Evolutionary conservation across 2,797 vertebrate species (phyloP).

Genomic region (Pachyuromys duprasi): DNA sequence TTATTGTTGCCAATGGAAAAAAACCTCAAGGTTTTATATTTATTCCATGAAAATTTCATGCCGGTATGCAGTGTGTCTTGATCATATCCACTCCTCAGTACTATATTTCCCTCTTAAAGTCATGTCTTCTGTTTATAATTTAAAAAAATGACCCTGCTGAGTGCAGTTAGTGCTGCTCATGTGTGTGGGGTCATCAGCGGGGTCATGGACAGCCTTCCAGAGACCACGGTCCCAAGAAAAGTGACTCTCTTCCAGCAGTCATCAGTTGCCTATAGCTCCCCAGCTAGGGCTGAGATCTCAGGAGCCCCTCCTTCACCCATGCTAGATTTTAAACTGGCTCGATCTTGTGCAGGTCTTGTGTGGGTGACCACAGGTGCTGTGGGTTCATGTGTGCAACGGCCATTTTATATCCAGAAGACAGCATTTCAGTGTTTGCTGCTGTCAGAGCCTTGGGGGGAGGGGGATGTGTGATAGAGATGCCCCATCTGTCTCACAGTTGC

Average conservation of each 20-base stretch:
- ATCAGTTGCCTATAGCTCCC: too few species aligned
- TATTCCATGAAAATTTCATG: not conserved
- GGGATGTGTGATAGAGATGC: too few species aligned
- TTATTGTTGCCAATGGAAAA: conserved; percentile 8
- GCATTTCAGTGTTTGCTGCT: not conserved
- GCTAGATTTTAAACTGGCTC: conserved; percentile 1
- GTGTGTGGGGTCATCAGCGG: not conserved
- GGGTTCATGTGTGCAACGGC: not conserved
- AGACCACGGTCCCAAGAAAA: not conserved
- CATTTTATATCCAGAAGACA: not conserved
- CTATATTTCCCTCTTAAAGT: not conserved
- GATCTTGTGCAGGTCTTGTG: not conserved
- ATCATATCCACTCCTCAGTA: not conserved
- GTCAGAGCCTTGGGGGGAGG: not conserved
- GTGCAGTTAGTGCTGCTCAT: not conserved
- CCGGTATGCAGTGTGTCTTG: not conserved
- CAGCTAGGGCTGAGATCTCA: not conserved
- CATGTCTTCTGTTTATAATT: not conserved
- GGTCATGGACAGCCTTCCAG: not conserved
- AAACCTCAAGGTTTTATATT: not conserved
- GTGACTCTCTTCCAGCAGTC: not conserved
- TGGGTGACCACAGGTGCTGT: not conserved
- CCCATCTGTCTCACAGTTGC: not conserved
- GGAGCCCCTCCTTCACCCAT: not conserved
- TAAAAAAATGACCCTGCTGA: not conserved